phyloP scores from a whole-genome alignment of 2,888 invertebrate genomes.

The Drosophila multiciliata region DNA sequence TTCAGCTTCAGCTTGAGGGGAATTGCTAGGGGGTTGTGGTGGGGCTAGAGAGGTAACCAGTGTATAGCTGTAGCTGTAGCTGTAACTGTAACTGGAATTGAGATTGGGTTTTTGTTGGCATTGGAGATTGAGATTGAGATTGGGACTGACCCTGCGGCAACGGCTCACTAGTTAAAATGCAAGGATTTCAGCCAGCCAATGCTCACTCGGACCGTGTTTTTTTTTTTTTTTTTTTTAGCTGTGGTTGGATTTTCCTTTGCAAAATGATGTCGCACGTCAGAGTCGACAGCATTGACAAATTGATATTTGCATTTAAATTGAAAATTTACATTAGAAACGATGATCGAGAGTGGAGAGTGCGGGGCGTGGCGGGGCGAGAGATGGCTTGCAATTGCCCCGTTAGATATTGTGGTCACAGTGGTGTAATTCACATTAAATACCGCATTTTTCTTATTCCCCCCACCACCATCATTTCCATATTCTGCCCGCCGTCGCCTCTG shows the following conservation, averaged over 20 bases:
- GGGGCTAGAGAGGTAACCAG: background rate
- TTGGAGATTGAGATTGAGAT: constrained; percentile 39
- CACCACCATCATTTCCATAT: constrained; percentile 60
- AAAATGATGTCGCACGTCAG: constrained; percentile 46
- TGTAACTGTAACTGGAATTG: constrained; percentile 21
- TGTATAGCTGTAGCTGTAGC: background rate
- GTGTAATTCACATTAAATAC: constrained; percentile 85
- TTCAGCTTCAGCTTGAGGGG: background rate
- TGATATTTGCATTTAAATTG: constrained; percentile 86
- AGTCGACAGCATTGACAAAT: constrained; percentile 83
- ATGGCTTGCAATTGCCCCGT: constrained; percentile 6
- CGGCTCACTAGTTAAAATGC: constrained; percentile 78
- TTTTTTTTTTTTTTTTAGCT: background rate
- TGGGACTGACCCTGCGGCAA: constrained; percentile 62
- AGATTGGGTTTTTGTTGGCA: background rate
- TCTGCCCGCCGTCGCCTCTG: constrained; percentile 2
- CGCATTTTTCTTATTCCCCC: constrained; percentile 79
- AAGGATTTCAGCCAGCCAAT: constrained; percentile 61
- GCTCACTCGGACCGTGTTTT: constrained; percentile 6
- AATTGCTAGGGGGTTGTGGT: background rate
- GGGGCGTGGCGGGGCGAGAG: background rate
- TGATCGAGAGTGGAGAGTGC: constrained; percentile 53
- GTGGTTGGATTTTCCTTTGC: background rate
- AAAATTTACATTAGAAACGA: constrained; percentile 85
- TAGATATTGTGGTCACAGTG: constrained; percentile 82